Evolutionary conservation across 1,140 invertebrate species (phyloP).

Genomic region (Lasaia peninsularis): DNA sequence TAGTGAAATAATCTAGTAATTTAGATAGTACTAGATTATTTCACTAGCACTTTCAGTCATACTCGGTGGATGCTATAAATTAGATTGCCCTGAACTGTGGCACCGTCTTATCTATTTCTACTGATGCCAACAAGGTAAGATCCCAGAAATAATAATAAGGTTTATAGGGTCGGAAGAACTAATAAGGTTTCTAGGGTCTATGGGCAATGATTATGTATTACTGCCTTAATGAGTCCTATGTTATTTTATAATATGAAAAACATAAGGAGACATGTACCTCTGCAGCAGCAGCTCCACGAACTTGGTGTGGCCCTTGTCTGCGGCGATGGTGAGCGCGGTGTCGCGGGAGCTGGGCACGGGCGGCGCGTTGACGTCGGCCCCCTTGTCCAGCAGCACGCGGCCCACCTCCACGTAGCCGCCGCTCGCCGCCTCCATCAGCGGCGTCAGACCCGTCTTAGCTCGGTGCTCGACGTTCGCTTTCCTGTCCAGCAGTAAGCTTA

Average conservation of each 20-base stretch:
- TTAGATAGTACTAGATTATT: too few relatives aligned
- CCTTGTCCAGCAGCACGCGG: constrained; percentile 95
- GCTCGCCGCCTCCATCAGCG: constrained; percentile 99
- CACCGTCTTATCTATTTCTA: too few relatives aligned
- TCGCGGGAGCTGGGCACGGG: constrained; percentile 98
- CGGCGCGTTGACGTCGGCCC: constrained; percentile 98
- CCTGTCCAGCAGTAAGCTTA: constrained; percentile 95
- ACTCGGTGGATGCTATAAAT: too few relatives aligned
- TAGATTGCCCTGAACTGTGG: too few relatives aligned
- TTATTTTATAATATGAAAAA: not conserved
- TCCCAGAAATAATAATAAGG: too few relatives aligned
- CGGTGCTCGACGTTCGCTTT: constrained; percentile 99
- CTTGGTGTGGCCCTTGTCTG: constrained; percentile 98
- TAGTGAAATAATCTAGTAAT: too few relatives aligned
- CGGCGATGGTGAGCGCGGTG: constrained; percentile 98
- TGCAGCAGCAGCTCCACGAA: constrained; percentile 93
- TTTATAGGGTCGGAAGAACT: too few relatives aligned
- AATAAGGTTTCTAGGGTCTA: too few relatives aligned
- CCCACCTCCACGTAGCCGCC: constrained; percentile 99
- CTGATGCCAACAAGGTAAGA: too few relatives aligned
- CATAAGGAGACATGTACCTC: constrained; percentile 39
- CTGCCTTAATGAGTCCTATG: too few relatives aligned
- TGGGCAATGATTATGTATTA: too few relatives aligned
- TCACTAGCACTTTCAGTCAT: too few relatives aligned
- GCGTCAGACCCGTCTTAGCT: constrained; percentile 98